Evolutionary conservation across 2,888 invertebrate genomes (phyloP), one percentile per base, ranked within the genome.

Genomic region (Rhaphigaster nebulosa): DNA sequence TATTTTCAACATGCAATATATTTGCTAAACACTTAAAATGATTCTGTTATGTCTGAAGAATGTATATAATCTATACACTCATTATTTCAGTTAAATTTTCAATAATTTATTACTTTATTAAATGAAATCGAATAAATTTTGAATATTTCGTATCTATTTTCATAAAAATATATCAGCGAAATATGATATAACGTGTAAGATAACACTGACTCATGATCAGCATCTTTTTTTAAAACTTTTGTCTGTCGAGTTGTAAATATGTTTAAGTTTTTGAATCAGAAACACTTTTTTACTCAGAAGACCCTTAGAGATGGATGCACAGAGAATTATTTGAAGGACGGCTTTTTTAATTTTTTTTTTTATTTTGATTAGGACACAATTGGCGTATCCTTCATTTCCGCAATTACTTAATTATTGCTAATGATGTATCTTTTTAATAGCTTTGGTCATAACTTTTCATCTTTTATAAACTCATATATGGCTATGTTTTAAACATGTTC

Each of bases 351-450:
- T 52, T 52, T 60, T 29, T 34, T 65, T 34, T 76, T 70, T 34
- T 34, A 5, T 70, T 76, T 76, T 76, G 34, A 38, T 76, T 76
- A 76, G 34, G 34, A 38, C 20, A 76, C 70, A 76, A 76, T 76
- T 76, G 70, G 70, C 70, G 70, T 76, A 76, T 76, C 70, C 70
- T 76, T 76, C 70, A 76, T 76, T 76, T 76, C 70, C 70, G 70
- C 70, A 76, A 76, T 76, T 76, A 76, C 34, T 76, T 76, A 76
- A 76, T 76, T 38, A 76, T 76, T 76, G 38, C 2, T 76, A 76
- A 76, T 76, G 34, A 20, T 76, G 70, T 38, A 76, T 76, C 38
- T 76, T 76, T 76, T 76, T 76, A 38, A 76, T 76, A 23, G 70
- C 34, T 38, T 15, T 12, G 8, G 70, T 38, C 34, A 26, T 76